Conservation (phyloP, 2,888 invertebrate species). For the Acanthopleura granulata region DNA sequence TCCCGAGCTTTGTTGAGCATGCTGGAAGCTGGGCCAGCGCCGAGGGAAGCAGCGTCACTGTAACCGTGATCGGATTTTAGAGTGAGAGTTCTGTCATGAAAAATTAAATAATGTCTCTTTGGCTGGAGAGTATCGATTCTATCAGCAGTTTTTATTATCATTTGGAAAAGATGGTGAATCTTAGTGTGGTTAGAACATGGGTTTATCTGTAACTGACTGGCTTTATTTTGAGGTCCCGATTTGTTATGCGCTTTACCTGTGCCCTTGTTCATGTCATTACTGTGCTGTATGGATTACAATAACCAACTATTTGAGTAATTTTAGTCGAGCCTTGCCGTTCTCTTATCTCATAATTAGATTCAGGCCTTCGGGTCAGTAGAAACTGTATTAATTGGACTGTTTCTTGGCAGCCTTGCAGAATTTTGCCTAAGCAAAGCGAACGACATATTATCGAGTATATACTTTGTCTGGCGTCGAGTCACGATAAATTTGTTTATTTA, state of each 20-base stretch:
- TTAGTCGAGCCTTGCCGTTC: not conserved
- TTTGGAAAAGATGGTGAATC: not conserved
- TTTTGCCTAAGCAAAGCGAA: too few species aligned
- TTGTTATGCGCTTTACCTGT: not conserved
- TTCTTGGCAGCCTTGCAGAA: too few species aligned
- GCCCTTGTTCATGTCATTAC: not conserved
- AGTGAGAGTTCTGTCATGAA: slow-evolving; percentile 2
- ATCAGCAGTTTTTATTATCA: slow-evolving; percentile 9
- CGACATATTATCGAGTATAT: too few species aligned
- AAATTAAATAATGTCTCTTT: slow-evolving; percentile 5
- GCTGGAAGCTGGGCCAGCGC: too few species aligned
- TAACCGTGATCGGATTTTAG: not conserved
- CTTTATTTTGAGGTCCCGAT: not conserved
- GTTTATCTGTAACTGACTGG: not conserved
- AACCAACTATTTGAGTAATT: not conserved
- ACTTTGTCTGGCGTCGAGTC: too few species aligned
- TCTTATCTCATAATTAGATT: not conserved
- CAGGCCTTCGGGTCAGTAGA: too few species aligned
- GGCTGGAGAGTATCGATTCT: not conserved
- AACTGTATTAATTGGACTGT: too few species aligned
- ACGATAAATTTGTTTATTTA: too few species aligned
- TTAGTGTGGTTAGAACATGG: not conserved
- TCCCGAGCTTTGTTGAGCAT: too few species aligned
- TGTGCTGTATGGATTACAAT: slow-evolving; percentile 8
- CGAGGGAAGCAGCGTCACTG: too few species aligned